Percentiles rank a stretch among this genome's conserved stretches.
Conservation (phyloP, 2,113 vertebrate species). For the Cygnus atratus region DNA sequence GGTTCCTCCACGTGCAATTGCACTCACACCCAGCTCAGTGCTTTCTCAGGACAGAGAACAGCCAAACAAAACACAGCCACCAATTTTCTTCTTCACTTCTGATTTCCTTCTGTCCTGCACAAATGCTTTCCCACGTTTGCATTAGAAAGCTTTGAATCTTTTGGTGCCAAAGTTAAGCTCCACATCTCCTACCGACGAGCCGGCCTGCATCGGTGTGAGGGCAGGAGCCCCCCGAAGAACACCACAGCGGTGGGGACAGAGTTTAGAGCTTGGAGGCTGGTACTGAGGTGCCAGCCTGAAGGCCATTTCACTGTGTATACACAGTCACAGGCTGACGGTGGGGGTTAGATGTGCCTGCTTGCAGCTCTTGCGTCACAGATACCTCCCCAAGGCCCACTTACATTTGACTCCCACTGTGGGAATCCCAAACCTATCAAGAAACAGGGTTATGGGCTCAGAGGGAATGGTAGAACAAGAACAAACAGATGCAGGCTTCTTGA, state of each 20-base stretch:
- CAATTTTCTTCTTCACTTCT: rapidly evolving
- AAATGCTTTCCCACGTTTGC: background rate
- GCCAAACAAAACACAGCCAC: background rate
- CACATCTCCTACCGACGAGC: rapidly evolving
- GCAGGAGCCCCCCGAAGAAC: too few relatives aligned
- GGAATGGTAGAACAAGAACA: background rate
- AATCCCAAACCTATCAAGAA: background rate
- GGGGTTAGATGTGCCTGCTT: rapidly evolving
- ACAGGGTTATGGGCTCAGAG: background rate
- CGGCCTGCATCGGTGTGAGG: rapidly evolving
- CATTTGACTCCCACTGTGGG: background rate
- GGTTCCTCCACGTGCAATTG: background rate
- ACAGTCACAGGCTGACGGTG: rapidly evolving
- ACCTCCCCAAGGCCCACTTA: background rate
- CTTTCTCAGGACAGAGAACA: background rate
- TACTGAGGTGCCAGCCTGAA: too few relatives aligned
- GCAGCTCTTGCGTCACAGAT: background rate
- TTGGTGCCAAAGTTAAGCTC: rapidly evolving
- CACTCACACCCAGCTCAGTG: too few relatives aligned
- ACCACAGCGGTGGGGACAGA: background rate
- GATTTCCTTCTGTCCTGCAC: background rate
- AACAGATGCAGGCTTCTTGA: background rate
- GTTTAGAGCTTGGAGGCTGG: too few relatives aligned
- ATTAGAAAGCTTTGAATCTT: background rate
- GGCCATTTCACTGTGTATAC: rapidly evolving